Evolutionary conservation across 2,888 invertebrate genomes (phyloP).

Genomic region (Trissonchulus sp.): DNA sequence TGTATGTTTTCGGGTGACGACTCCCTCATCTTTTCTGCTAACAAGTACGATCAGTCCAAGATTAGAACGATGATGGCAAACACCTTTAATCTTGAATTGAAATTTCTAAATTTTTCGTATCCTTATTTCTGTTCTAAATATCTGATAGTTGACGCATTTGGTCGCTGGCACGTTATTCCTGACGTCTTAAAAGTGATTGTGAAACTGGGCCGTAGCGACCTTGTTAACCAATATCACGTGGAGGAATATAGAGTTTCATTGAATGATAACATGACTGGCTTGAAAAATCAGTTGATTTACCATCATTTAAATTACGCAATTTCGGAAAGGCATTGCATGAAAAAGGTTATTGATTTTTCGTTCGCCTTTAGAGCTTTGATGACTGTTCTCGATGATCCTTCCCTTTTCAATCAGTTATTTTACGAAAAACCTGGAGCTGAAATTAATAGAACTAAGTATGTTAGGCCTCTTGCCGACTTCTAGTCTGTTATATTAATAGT

Average conservation of each 20-base stretch:
- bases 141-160: neutral
- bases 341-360: too few relatives aligned
- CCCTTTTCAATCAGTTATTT: too few relatives aligned
- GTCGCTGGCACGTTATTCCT: neutral
- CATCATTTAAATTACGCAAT: too few relatives aligned
- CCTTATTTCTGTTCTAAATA: constrained; percentile 15
- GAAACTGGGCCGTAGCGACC: neutral
- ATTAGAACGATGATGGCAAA: neutral
- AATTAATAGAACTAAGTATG: too few relatives aligned
- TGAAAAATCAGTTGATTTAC: too few relatives aligned
- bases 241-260: constrained; percentile 13
- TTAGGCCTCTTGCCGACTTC: too few relatives aligned
- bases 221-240: neutral
- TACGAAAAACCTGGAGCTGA: too few relatives aligned
- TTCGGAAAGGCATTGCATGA: too few relatives aligned
- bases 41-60: neutral
- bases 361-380: too few relatives aligned
- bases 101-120: neutral
- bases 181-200: neutral
- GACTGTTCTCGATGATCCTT: too few relatives aligned
- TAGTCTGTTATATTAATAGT: too few relatives aligned
- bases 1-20: constrained; percentile 14
- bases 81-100: constrained; percentile 7
- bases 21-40: neutral
- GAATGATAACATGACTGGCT: neutral